Evolutionary conservation across 2,797 vertebrate genomes (phyloP).

Genomic region (Sebastes diploproa): DNA sequence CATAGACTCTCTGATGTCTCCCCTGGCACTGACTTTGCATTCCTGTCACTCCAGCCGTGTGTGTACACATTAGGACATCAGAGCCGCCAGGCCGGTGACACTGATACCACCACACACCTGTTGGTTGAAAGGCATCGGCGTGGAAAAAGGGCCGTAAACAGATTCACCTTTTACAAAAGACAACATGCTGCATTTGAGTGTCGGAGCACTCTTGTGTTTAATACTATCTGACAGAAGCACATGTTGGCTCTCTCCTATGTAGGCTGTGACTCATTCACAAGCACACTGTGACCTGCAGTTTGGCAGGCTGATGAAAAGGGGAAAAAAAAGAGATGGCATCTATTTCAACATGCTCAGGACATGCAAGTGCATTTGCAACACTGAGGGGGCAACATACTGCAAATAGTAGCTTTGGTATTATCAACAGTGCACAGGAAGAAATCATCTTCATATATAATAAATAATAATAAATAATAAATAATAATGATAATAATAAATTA

Average conservation of each 20-base stretch:
- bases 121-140: constrained; percentile 5
- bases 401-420: not conserved
- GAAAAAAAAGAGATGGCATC: not conserved
- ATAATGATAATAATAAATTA: too few relatives aligned
- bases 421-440: not conserved
- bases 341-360: not conserved
- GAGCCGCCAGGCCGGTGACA: constrained; percentile 9
- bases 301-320: not conserved
- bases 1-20: not conserved
- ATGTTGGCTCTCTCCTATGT: not conserved
- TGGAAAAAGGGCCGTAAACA: constrained; percentile 14
- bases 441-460: not conserved
- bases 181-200: not conserved
- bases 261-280: not conserved
- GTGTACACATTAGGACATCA: constrained; percentile 5
- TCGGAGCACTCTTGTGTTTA: not conserved
- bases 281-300: not conserved
- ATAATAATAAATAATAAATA: too few relatives aligned
- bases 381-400: not conserved
- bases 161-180: constrained; percentile 15
- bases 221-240: not conserved
- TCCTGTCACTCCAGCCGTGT: not conserved
- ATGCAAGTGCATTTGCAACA: not conserved
- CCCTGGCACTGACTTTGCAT: constrained; percentile 23
- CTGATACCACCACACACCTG: constrained; percentile 52